Base-by-base conservation (phyloP, 1,140 invertebrate genomes). In the Drosophila mojavensis region DNA sequence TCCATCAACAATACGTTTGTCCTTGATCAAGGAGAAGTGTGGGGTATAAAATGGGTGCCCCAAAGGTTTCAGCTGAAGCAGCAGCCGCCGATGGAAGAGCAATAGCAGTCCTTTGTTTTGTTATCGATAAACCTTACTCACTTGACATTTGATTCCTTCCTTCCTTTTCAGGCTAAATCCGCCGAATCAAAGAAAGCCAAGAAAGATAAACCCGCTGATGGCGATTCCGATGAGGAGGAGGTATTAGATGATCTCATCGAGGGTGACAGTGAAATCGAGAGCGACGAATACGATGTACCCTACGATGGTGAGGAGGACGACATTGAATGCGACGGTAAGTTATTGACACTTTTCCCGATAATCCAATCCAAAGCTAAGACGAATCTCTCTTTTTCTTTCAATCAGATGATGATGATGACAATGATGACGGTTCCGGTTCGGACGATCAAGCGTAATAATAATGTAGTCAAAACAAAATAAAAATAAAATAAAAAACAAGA, bases 401-500 rank as follows among this genome's bases (percentile, higher is more conserved):
- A 53, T 20, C 48, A 92, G 91, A 92, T 76, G 91, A 92, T 41
- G 91, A 92, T 48, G 91, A 92, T 76, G 91, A 92, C 63, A 92
- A 92, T 77, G 91, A 92, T 69, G 91, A 92, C 75, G 91, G 91
- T 64, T 92, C 91, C 67, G 91, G 91, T 61, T 91, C 91, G 67
- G 91, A 92, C 69, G 91, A 92, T 81, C 88, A 92, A 75, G 91
- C 91, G 91, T 92, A 92, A 91, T 91, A 91, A 91, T 91, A 84
- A 89, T 91, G 91, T 92, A 92, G 91, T 92, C 91, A 91, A 91
- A 91, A 81, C 78, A 77, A 76, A 81, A 89, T 75, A 70, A 76
- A 88, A 73, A 90, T 71, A 82, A 62, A 78, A 82, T 60, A 73
- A 24, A 65, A 65, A 73, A 60, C 60, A 5, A 33, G 60, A 30